Percentiles rank a stretch among this genome's conserved stretches.
Conservation (phyloP, 2,113 vertebrate species). For the Papio anubis region DNA sequence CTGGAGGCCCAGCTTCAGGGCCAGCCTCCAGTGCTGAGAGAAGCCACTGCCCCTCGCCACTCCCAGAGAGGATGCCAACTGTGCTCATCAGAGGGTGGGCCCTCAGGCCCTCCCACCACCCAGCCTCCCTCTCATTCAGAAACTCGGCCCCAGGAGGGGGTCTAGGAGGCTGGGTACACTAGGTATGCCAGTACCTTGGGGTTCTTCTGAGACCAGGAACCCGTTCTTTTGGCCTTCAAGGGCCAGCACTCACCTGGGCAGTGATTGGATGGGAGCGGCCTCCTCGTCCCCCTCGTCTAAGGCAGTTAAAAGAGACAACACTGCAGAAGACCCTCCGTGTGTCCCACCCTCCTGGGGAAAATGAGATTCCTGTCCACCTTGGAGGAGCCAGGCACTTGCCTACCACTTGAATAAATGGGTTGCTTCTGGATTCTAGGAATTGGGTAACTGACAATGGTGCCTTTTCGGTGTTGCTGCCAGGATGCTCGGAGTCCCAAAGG, state of each 20-base stretch:
- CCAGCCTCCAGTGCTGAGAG: neutral
- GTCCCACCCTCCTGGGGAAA: neutral
- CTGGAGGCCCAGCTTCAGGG: no score
- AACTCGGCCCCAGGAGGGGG: neutral
- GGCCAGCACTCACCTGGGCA: neutral
- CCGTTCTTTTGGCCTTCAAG: neutral
- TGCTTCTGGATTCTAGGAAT: neutral
- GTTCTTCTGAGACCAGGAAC: neutral
- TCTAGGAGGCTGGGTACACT: neutral
- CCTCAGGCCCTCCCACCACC: no score
- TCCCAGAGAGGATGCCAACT: no score
- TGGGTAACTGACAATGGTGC: neutral
- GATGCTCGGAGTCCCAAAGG: neutral
- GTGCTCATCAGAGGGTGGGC: neutral
- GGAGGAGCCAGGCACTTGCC: neutral
- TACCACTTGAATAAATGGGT: neutral
- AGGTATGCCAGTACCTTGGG: neutral
- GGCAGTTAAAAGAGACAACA: neutral
- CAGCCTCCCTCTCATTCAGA: no score
- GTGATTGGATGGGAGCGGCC: neutral
- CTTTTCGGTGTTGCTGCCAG: neutral
- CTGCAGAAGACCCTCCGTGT: neutral
- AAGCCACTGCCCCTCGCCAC: neutral
- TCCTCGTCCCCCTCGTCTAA: no score
- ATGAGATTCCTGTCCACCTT: neutral